Evolutionary conservation across 2,113 vertebrate species (phyloP).

Genomic region (Zootoca vivipara): DNA sequence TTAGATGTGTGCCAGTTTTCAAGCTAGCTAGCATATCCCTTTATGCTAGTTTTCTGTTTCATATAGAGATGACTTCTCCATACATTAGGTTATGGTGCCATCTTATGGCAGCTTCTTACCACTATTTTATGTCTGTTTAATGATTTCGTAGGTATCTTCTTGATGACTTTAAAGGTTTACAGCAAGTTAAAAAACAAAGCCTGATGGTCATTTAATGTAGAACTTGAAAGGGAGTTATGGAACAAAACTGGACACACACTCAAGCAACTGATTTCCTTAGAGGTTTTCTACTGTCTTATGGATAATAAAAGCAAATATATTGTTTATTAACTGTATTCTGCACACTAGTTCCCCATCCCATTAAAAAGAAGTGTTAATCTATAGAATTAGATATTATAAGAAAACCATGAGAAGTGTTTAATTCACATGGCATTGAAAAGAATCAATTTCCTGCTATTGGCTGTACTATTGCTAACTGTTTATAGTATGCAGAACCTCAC

Average conservation of each 20-base stretch:
- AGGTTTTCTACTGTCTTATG: neutral
- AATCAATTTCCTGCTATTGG: neutral
- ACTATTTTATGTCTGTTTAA: neutral
- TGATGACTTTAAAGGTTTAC: neutral
- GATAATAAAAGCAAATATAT: neutral
- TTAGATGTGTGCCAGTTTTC: slow-evolving; percentile 10
- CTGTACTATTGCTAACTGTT: neutral
- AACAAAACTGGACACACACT: neutral
- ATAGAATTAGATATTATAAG: neutral
- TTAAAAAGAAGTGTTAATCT: neutral
- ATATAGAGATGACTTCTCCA: slow-evolving; percentile 21
- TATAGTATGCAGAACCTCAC: neutral
- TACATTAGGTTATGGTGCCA: slow-evolving; percentile 75
- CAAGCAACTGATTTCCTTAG: slow-evolving; percentile 5
- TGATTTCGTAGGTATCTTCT: neutral
- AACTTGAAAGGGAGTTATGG: neutral
- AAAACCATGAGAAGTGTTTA: neutral
- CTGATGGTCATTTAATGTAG: neutral
- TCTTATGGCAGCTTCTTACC: slow-evolving; percentile 66
- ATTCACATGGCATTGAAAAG: neutral
- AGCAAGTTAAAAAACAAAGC: neutral
- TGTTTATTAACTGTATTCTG: neutral
- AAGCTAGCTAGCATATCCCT: neutral
- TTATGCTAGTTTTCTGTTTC: neutral
- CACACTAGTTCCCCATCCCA: neutral